phyloP scores from a whole-genome alignment of 2,888 invertebrate species.

The Aleiodes alternator region DNA sequence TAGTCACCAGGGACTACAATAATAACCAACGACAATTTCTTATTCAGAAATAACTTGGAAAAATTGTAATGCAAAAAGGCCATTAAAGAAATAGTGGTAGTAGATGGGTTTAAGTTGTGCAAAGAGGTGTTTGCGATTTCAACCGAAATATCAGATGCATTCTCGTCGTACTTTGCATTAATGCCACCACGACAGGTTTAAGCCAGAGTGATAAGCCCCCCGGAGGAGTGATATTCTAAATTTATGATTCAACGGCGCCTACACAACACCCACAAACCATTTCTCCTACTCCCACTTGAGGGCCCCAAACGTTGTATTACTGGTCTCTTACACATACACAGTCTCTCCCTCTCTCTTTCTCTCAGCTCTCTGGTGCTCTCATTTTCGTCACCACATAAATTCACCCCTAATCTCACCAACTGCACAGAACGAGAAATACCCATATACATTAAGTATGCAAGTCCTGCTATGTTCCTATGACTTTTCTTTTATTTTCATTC shows the following conservation, averaged over 20 bases:
- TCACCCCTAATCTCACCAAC: conserved; percentile 38
- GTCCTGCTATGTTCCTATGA: neutral
- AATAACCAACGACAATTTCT: conserved; percentile 17
- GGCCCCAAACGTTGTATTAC: neutral
- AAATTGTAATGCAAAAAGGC: conserved; percentile 5
- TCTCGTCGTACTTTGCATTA: conserved; percentile 40
- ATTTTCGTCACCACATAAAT: conserved; percentile 45
- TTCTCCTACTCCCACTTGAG: neutral
- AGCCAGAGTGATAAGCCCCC: conserved; percentile 40
- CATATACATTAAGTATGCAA: conserved; percentile 27
- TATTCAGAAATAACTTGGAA: conserved; percentile 13
- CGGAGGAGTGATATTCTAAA: conserved; percentile 38
- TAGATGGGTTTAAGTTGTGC: conserved; percentile 21
- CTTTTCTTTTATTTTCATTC: too few relatives aligned
- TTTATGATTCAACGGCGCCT: conserved; percentile 42
- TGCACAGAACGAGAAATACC: conserved; percentile 37
- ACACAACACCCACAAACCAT: conserved; percentile 29
- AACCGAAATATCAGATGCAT: conserved; percentile 36
- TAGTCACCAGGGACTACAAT: conserved; percentile 1
- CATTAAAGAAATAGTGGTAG: neutral
- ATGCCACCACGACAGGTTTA: conserved; percentile 40
- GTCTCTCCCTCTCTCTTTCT: neutral
- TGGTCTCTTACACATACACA: neutral
- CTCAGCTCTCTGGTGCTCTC: conserved; percentile 18
- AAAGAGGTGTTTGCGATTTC: conserved; percentile 24